Evolutionary conservation across 2,888 invertebrate species (phyloP), one percentile per base, ranked within the genome.

Genomic region (Oxycera nigricornis): DNA sequence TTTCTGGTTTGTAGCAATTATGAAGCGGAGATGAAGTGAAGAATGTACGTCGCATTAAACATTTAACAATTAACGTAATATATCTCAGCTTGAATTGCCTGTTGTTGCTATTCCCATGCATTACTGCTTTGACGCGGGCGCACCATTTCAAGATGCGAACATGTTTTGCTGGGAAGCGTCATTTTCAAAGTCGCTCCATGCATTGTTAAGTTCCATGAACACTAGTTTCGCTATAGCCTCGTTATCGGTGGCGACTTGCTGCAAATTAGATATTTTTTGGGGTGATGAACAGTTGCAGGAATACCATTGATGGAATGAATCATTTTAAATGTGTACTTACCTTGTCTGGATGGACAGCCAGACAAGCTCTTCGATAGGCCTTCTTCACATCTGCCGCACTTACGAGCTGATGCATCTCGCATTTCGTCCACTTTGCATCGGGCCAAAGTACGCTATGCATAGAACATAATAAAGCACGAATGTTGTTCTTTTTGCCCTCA

Each of bases 281-380:
- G 11, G 11, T 35, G 35, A n/a, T n/a, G n/a, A n/a, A n/a, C n/a
- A n/a, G n/a, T n/a, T n/a, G n/a, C n/a, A n/a, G n/a, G 35, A 35
- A 35, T 35, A 35, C 35, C 35, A 35, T n/a, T n/a, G n/a, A n/a
- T n/a, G n/a, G n/a, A n/a, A n/a, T n/a, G n/a, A n/a, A n/a, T n/a
- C n/a, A n/a, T n/a, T n/a, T n/a, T n/a, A n/a, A n/a, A n/a, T n/a
- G n/a, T n/a, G n/a, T n/a, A n/a, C 4, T 81, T 86, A 97, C 97
- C 91, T 99, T 99, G 84, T 99, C 99, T 0, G 99, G 99, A 87
- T 99, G 99, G 50, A 98, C 97, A 68, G 96, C 95, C 52, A 99
- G 89, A 79, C 98, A 98, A 6, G 99, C 99, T 84, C 92, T 95
- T 72, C 97, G 89, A 84, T 98, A 99, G 79, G 93, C 91, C 82